Base-by-base conservation (phyloP, 2,888 invertebrate genomes). In the Yponomeuta malinellus region DNA sequence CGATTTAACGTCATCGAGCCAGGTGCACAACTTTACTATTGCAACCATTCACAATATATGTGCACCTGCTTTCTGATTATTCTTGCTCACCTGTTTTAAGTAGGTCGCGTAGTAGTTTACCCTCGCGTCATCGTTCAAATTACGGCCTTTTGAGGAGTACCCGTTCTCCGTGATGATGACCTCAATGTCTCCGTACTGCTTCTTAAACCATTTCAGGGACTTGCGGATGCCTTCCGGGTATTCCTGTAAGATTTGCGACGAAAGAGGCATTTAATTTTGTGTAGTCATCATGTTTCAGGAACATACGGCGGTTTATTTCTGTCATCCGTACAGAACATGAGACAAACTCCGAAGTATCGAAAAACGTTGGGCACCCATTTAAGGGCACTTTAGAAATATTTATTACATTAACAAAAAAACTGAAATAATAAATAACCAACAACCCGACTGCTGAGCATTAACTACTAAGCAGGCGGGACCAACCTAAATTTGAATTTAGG, bases 141-240 rank as follows among this genome's bases (percentile, higher is more conserved):
- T 74, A 10, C 10, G 12, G 66, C 10, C 66, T 0, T 74, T 77
- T 0, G 72, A 75, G 0, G 87, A 77, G 73, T 77, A 83, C 0
- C 92, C 93, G 72, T 88, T 92, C 75, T 93, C 93, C 0, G 88
- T 87, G 31, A 93, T 83, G 48, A 88, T 69, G 52, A 91, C 81
- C 43, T 83, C 78, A 0, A 84, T 74, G 15, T 85, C 85, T 0
- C 86, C 86, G 71, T 91, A 93, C 43, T 82, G 76, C 43, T 86
- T 74, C 75, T 88, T 90, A 69, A 93, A 75, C 85, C 89, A 90
- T 1, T 78, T 78, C 9, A 93, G 74, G 29, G 83, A 74, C 8
- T 81, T 79, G 1, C 90, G 81, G 0, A 93, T 76, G 0, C 93
- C 93, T 78, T 85, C 82, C 0, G 93, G 93, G 48, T 89, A 81